phyloP scores from a whole-genome alignment of 2,113 vertebrate genomes.

The Pseudorhombus dupliciocellatus region DNA sequence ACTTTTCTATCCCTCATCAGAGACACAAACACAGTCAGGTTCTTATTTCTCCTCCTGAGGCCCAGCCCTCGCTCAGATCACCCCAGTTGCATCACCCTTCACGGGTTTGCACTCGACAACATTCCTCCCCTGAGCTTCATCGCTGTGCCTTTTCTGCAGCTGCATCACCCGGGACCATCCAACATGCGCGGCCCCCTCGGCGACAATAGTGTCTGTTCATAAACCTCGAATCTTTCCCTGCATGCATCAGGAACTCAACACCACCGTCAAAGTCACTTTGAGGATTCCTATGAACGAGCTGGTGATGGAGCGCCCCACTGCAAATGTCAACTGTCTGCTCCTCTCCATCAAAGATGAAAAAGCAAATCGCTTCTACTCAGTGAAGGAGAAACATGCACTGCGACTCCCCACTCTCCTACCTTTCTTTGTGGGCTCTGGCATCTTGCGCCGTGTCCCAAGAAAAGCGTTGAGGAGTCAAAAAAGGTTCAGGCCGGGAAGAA shows the following conservation, averaged over 20 bases:
- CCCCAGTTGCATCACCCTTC: conserved; percentile 60
- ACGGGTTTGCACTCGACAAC: conserved; percentile 29
- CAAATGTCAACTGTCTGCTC: conserved; percentile 5
- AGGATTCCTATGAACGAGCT: conserved; percentile 56
- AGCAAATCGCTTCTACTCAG: not conserved
- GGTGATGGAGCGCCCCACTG: conserved; percentile 47
- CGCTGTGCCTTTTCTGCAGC: conserved; percentile 28
- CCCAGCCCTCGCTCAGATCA: conserved; percentile 9
- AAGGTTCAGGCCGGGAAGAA: conserved; percentile 45
- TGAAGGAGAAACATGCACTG: not conserved
- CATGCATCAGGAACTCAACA: conserved; percentile 70
- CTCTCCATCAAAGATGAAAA: conserved; percentile 1
- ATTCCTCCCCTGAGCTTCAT: conserved; percentile 44
- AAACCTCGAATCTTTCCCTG: conserved; percentile 48
- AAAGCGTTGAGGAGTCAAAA: conserved; percentile 49
- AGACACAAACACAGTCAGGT: conserved; percentile 20
- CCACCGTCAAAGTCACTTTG: conserved; percentile 73
- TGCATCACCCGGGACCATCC: conserved; percentile 30
- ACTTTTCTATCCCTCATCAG: conserved; percentile 12
- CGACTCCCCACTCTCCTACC: conserved; percentile 65
- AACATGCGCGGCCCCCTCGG: conserved; percentile 3
- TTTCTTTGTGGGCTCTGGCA: conserved; percentile 86
- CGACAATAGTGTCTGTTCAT: conserved; percentile 59
- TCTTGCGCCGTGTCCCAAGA: conserved; percentile 76
- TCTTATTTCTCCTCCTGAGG: conserved; percentile 7